Percentiles rank a stretch among this genome's conserved stretches.
Evolutionary conservation across 2,113 vertebrate genomes (phyloP).

Genomic region (Limanda limanda): DNA sequence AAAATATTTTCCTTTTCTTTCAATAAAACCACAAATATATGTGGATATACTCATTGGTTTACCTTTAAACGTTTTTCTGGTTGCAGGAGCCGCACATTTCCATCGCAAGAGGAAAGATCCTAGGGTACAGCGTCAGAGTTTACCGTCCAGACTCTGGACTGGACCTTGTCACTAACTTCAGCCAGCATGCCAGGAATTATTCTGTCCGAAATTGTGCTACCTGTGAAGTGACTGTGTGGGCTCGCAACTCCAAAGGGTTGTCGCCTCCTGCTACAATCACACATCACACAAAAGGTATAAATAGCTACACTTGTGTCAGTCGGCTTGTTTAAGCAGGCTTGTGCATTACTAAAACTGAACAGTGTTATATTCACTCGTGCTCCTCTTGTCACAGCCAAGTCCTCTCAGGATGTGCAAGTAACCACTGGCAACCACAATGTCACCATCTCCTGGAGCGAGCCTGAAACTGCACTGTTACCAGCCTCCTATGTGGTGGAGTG

Average conservation of each 20-base stretch:
- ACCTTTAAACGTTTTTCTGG: conserved; percentile 4
- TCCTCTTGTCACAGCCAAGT: conserved; percentile 16
- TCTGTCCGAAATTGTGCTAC: conserved; percentile 31
- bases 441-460: conserved; percentile 77
- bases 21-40: too few relatives aligned
- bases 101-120: conserved; percentile 74
- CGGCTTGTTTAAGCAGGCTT: not conserved
- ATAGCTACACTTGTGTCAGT: not conserved
- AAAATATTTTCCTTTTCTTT: not conserved
- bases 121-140: conserved; percentile 65
- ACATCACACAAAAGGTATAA: conserved; percentile 57
- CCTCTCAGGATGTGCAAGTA: conserved; percentile 17
- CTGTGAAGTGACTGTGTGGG: conserved; percentile 73
- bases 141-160: not conserved
- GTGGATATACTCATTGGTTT: too few relatives aligned
- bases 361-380: not conserved
- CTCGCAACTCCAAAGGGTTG: conserved; percentile 76
- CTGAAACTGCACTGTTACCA: conserved; percentile 27
- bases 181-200: not conserved
- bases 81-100: conserved; percentile 63
- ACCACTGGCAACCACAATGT: conserved; percentile 41
- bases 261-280: conserved; percentile 74
- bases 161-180: not conserved
- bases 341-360: not conserved
- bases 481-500: conserved; percentile 75